Base-by-base conservation (phyloP, 2,888 invertebrate genomes). In the Eupeodes latifasciatus region DNA sequence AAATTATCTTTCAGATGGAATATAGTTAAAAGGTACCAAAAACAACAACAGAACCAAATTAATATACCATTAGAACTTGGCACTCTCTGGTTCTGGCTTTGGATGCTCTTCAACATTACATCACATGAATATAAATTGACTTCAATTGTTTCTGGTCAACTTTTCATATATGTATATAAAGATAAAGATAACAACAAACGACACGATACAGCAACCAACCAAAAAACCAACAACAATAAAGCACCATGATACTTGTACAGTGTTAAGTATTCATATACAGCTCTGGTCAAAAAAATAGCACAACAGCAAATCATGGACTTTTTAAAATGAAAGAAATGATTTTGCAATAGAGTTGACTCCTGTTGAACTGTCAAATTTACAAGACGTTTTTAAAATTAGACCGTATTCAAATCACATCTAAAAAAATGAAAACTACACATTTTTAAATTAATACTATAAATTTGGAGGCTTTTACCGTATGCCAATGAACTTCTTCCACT, bases 121-220 rank as follows among this genome's bases (percentile, higher is more conserved):
- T 88, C 88, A 81, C 85, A 88, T 88, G 88, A 88, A 88, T 88
- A 88, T 85, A 84, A 88, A 88, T 88, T 85, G 81, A 75, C 78
- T 78, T 75, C 88, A 88, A 88, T 88, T 88, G 85, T 88, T 81
- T 81, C 69, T 88, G 84, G 84, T 88, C 81, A 85, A 75, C 72
- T 72, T 53, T 75, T 80, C 36, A 59, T 40, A 61, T 9, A 27
- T 27, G 2, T 27, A 27, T n/a, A n/a, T n/a, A n/a, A n/a, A n/a
- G n/a, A 27, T 27, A 27, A 27, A 27, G 27, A 27, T 27, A 40
- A 40, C 40, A 6, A 40, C 40, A 40, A 40, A 5, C 6, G 9
- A 40, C 5, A 51, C 66, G 77, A 44, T 36, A 55, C 19, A 19
- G 34, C 34, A 34, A 40, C 62, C 40, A 51, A 51, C 72, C 5